Percentiles rank a stretch among this genome's conserved stretches.
These are phyloP conservation scores for Eulemur albifrons DNA, from an alignment of 2,797 vertebrate genomes.

Conservation along the genomic window DNA sequence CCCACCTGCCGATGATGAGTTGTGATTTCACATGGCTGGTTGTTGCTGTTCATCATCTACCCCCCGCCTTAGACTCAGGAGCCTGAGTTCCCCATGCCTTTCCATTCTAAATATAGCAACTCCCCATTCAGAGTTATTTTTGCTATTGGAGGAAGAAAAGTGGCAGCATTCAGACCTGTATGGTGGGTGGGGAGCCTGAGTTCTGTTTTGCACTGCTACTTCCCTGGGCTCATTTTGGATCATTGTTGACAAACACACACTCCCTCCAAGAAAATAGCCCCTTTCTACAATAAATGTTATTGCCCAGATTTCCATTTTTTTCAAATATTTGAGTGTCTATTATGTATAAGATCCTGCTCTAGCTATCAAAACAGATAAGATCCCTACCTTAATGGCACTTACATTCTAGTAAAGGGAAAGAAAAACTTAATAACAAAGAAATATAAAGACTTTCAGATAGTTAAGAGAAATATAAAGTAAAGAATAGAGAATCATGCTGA, in stretches of 20 bases:
- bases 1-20: constrained; percentile 57
- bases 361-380: not conserved
- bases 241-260: not conserved
- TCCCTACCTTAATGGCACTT: not conserved
- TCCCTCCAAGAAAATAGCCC: not conserved
- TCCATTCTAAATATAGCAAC: constrained; percentile 56
- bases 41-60: not conserved
- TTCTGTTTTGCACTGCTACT: not conserved
- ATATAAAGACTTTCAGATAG: not conserved
- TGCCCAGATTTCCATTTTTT: not conserved
- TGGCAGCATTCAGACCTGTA: constrained; percentile 54
- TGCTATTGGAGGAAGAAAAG: constrained; percentile 15
- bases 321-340: not conserved
- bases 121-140: constrained; percentile 57
- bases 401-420: not conserved
- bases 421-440: not conserved
- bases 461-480: not conserved
- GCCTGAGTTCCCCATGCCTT: not conserved
- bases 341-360: not conserved
- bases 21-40: constrained; percentile 61
- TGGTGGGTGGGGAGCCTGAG: constrained; percentile 8
- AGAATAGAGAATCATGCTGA: not conserved
- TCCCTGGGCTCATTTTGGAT: constrained; percentile 36
- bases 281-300: constrained; percentile 24
- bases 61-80: constrained; percentile 51